Base-by-base conservation (phyloP, 2,113 vertebrate genomes). In the Myxocyprinus asiaticus region DNA sequence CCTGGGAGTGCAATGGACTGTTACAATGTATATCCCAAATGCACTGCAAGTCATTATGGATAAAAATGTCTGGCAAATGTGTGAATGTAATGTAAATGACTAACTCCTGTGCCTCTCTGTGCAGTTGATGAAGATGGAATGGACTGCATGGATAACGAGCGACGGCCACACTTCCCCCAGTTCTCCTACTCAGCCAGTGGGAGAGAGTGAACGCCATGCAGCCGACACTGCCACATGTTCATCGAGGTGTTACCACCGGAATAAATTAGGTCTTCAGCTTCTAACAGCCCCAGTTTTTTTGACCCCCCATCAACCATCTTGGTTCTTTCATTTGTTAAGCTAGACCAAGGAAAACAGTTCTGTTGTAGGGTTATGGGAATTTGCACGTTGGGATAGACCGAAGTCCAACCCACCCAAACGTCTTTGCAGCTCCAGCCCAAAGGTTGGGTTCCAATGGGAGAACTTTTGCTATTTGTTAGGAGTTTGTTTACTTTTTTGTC, bases 171-270 rank as follows among this genome's bases (percentile, higher is more conserved):
- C 87, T 99, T 99, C 91, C 97, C 97, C n/a, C 97, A 99, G 85
- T 99, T 98, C 89, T 99, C 97, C 86, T 99, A 99, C 92, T 99
- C 97, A 1, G 97, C 97, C 87, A 98, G 97, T 48, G 97, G 97
- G 80, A 94, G 97, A 84, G 97, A 98, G 91, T 99, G 94, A 95
- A 87, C 78, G 76, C 73, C 67, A 76, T 76, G 22, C 75, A 68
- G 75, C 68, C 80, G 82, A 85, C 85, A 88, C 92, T 89, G 80
- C 91, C 89, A 89, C 90, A 88, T 89, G 1, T 33, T 89, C 92
- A 87, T 90, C 88, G 90, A 87, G 91, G 85, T 33, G 22, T 90
- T 88, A 87, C 91, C 87, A 90, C 92, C 88, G 92, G 89, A 94
- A 92, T 89, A 79, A 72, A 85, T 65, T 73, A 82, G 82, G 85